Percentiles rank a stretch among this genome's conserved stretches.
Evolutionary conservation across 2,113 vertebrate species (phyloP).

Genomic region (Phylloscopus whistleri): DNA sequence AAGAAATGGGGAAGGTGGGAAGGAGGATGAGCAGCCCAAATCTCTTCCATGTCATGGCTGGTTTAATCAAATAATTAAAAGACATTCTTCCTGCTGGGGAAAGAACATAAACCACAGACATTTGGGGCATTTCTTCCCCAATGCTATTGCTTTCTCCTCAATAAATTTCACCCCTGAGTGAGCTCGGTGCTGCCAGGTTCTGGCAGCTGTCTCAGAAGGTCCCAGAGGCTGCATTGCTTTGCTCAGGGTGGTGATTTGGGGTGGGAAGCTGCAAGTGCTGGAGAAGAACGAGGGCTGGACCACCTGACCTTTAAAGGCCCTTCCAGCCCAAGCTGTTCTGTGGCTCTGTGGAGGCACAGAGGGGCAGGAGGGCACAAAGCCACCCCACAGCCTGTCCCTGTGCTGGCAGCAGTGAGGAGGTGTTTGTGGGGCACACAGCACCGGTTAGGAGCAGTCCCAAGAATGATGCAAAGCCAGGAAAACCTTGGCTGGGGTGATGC

Average conservation of each 20-base stretch:
- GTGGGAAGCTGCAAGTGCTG: background rate
- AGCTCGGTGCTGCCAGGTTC: background rate
- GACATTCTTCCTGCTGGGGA: background rate
- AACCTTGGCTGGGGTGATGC: background rate
- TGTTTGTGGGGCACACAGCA: background rate
- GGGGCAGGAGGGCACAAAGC: background rate
- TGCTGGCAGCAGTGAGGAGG: background rate
- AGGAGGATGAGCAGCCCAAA: background rate
- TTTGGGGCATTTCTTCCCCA: background rate
- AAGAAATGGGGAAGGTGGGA: background rate
- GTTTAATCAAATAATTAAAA: conserved; percentile 16
- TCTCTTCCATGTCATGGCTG: background rate
- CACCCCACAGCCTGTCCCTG: background rate
- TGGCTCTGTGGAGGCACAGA: background rate
- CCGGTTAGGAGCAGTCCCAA: rapidly evolving
- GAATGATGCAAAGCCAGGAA: rapidly evolving
- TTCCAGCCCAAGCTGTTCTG: background rate
- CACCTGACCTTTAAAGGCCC: background rate
- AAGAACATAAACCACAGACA: background rate
- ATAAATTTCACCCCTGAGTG: background rate
- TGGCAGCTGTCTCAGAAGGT: background rate
- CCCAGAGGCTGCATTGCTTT: background rate
- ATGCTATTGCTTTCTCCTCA: background rate
- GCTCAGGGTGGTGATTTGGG: background rate
- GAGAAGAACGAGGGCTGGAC: background rate